Conservation (phyloP, 2,797 vertebrate species). For the Acomys russatus region DNA sequence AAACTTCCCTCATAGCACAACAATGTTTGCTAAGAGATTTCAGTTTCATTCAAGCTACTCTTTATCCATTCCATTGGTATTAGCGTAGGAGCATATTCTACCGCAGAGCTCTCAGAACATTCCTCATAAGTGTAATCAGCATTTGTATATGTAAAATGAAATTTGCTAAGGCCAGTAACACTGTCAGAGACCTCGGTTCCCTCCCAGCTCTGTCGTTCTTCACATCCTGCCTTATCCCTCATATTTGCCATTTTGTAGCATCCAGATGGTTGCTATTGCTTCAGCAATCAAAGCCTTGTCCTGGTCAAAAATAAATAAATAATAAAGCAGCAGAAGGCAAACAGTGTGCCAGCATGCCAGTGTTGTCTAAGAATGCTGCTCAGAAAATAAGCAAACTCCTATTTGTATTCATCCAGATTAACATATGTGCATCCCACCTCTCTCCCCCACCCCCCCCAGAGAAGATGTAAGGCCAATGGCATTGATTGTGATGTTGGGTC, state of each 20-base stretch:
- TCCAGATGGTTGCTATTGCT: neutral
- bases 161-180: neutral
- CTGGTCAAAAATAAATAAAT: neutral
- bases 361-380: neutral
- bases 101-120: neutral
- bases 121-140: neutral
- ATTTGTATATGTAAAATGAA: neutral
- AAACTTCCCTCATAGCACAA: neutral
- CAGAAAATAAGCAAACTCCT: neutral
- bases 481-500: neutral
- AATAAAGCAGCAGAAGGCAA: neutral
- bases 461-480: neutral
- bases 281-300: neutral
- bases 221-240: neutral
- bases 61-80: neutral
- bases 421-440: neutral
- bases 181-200: neutral
- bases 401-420: neutral
- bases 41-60: neutral
- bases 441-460: neutral
- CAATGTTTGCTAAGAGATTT: conserved; percentile 6
- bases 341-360: neutral
- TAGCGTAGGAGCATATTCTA: neutral
- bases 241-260: neutral
- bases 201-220: neutral